Evolutionary conservation across 2,113 vertebrate species (phyloP), one percentile per base, ranked within the genome.

Genomic region (Eclectus roratus): DNA sequence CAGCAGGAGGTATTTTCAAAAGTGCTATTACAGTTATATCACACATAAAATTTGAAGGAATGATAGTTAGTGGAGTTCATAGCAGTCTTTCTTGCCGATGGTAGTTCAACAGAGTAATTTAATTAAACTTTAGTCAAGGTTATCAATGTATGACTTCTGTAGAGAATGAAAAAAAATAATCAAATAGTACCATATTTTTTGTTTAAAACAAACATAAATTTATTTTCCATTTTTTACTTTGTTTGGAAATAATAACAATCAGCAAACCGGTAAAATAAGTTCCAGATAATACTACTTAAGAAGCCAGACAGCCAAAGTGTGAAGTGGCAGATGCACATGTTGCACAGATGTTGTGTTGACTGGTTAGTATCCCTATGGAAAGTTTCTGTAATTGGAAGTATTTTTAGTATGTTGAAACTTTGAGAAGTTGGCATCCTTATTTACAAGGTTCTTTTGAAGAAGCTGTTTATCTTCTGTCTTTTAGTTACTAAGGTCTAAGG

Each of bases 241-340:
- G 41, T 88, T 89, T 80, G 61, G 85, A 69, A 94, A 91, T 85
- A 88, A 55, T 27, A 91, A 55, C 25, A 68, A 18, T 85, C 56
- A 83, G 55, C 92, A 93, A 96, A 66, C 18, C 16, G 27, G 58
- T 95, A 91, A 92, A 93, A 93, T 86, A 82, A 85, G 79, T 83
- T 95, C 91, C 96, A 96, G 95, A 96, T 92, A 96, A 72, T 94
- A 91, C 86, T 95, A 70, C 91, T 96, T 94, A 92, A 89, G 95
- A 95, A 95, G 92, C 80, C 89, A 96, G 91, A 87, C 92, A 92
- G 83, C 77, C 78, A 16, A 78, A 94, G 94, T 93, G 91, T 96
- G 92, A 96, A 94, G 68, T 85, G 74, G 89, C 71, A 92, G 80
- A 93, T 88, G 89, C 94, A 96, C 84, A 44, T 97, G 96, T 89